phyloP scores from a whole-genome alignment of 2,888 invertebrate genomes.

The Lasius platythorax region DNA sequence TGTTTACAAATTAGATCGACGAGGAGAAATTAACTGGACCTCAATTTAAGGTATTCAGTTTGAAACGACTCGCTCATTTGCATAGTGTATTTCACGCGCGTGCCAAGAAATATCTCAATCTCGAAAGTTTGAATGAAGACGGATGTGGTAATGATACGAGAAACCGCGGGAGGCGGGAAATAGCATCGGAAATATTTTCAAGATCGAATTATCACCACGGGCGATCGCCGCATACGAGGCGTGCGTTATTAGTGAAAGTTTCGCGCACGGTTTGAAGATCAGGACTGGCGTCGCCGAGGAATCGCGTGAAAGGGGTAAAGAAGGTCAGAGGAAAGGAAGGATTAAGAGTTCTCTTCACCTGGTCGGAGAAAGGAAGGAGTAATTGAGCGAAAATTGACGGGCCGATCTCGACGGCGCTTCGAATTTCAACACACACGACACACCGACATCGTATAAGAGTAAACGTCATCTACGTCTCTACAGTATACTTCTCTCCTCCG shows the following conservation, averaged over 20 bases:
- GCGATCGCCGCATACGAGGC: conserved; percentile 56
- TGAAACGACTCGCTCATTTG: neutral
- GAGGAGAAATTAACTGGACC: neutral
- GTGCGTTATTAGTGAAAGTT: conserved; percentile 72
- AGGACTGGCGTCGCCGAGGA: conserved; percentile 30
- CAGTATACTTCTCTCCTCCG: neutral
- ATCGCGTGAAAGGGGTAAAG: conserved; percentile 41
- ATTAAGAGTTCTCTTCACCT: conserved; percentile 27
- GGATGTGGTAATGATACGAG: neutral
- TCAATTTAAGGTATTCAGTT: neutral
- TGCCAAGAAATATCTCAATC: neutral
- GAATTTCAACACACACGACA: conserved; percentile 19
- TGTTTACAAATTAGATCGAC: neutral
- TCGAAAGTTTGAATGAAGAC: neutral
- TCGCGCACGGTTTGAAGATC: conserved; percentile 44
- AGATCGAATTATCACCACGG: conserved; percentile 60
- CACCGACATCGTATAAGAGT: too few species aligned
- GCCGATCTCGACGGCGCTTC: neutral
- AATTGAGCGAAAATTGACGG: conserved; percentile 18
- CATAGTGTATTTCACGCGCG: too few species aligned
- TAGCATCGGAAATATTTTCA: conserved; percentile 40
- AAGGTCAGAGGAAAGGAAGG: conserved; percentile 32
- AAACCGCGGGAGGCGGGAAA: neutral
- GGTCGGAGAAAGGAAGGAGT: conserved; percentile 29
- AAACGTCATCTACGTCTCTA: neutral